Evolutionary conservation across 2,113 vertebrate genomes (phyloP).

Genomic region (Neofelis nebulosa): DNA sequence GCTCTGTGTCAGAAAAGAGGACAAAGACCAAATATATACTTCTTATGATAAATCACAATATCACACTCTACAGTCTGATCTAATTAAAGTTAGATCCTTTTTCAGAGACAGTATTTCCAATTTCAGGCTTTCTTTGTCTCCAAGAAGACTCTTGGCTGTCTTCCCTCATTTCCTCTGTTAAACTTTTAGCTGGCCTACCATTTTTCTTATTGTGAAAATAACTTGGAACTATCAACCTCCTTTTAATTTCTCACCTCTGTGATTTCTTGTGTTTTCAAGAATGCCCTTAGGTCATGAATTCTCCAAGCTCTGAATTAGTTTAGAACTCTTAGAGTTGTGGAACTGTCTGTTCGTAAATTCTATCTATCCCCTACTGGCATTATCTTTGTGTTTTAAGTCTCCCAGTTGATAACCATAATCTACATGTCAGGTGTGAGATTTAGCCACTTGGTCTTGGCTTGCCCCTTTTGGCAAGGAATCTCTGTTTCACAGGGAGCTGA

Average conservation of each 20-base stretch:
- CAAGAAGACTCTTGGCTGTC: neutral
- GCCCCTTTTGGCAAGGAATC: neutral
- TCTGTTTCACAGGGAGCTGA: neutral
- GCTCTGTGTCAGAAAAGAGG: neutral
- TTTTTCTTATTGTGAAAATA: neutral
- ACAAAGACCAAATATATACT: neutral
- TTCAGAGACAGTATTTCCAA: neutral
- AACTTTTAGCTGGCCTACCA: neutral
- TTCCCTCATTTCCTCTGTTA: neutral
- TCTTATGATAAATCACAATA: neutral
- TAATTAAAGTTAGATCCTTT: neutral
- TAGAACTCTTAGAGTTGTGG: neutral
- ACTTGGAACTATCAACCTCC: neutral
- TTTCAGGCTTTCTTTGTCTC: neutral
- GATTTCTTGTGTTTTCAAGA: neutral
- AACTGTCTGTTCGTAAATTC: neutral
- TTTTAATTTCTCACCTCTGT: neutral
- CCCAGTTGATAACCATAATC: neutral
- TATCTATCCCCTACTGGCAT: neutral
- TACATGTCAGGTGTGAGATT: neutral
- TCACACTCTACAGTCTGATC: neutral
- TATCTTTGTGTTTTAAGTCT: neutral
- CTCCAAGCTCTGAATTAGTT: neutral
- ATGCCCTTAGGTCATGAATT: neutral
- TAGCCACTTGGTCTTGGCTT: neutral